phyloP scores from a whole-genome alignment of 2,113 vertebrate genomes.

The Zootoca vivipara region DNA sequence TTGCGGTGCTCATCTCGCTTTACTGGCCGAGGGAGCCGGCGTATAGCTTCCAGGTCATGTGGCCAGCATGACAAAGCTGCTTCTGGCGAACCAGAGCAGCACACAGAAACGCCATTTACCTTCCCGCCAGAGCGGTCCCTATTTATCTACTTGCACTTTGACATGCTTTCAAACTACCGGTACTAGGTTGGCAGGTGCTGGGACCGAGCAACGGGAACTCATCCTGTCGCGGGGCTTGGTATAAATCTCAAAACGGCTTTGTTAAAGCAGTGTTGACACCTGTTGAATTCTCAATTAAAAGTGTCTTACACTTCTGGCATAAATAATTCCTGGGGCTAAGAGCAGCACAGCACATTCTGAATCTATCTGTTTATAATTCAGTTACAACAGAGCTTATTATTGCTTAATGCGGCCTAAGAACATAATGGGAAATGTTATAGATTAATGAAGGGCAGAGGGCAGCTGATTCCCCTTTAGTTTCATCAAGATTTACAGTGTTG shows the following conservation, averaged over 20 bases:
- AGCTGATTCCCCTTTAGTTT: constrained; percentile 33
- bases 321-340: constrained; percentile 52
- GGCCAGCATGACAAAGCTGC: too few relatives aligned
- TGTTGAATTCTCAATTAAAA: constrained; percentile 46
- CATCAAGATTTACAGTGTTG: constrained; percentile 40
- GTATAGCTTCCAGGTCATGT: too few relatives aligned
- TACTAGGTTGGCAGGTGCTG: too few relatives aligned
- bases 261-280: constrained; percentile 32
- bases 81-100: too few relatives aligned
- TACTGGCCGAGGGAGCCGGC: too few relatives aligned
- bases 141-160: too few relatives aligned
- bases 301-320: constrained; percentile 51
- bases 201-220: too few relatives aligned
- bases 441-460: neutral
- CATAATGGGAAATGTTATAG: constrained; percentile 25
- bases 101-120: too few relatives aligned
- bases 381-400: constrained; percentile 50
- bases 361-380: constrained; percentile 45
- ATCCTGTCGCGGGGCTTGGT: too few relatives aligned
- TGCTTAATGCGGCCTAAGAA: constrained; percentile 44
- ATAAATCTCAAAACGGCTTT: constrained; percentile 39
- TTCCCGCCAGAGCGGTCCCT: too few relatives aligned
- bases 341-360: constrained; percentile 47
- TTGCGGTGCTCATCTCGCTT: too few relatives aligned
- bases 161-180: too few relatives aligned